Percentiles rank a stretch among this genome's conserved stretches.
Evolutionary conservation across 2,888 invertebrate species (phyloP).

Genomic region (Dasypolia templi): DNA sequence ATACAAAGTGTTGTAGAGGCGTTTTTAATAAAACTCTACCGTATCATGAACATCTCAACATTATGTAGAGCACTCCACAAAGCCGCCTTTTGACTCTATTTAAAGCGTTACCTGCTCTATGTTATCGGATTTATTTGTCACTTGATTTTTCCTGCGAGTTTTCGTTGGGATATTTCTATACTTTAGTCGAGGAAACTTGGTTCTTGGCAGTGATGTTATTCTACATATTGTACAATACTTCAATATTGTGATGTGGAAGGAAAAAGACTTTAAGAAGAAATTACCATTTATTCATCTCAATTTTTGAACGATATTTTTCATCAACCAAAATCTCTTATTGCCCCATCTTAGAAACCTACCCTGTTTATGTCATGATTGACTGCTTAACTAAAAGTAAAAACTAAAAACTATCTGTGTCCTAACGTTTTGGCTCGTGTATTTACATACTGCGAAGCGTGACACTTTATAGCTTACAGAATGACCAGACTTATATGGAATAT

Average conservation of each 20-base stretch:
- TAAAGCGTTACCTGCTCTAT: constrained; percentile 56
- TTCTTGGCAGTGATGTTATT: background rate
- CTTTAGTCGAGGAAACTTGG: background rate
- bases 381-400: too few species aligned
- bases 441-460: too few species aligned
- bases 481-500: too few species aligned
- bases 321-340: too few species aligned
- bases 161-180: background rate
- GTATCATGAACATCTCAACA: constrained; percentile 53
- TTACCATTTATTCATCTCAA: background rate
- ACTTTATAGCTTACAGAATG: too few species aligned
- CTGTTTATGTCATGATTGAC: too few species aligned
- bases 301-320: background rate
- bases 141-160: constrained; percentile 19
- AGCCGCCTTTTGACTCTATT: constrained; percentile 60
- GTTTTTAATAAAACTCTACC: constrained; percentile 58
- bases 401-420: too few species aligned
- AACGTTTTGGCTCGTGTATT: too few species aligned
- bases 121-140: constrained; percentile 61
- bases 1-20: constrained; percentile 29
- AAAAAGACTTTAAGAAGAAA: background rate
- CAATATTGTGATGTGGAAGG: too few species aligned
- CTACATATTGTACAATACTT: too few species aligned
- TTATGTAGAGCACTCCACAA: constrained; percentile 53
- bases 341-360: too few species aligned